These are phyloP conservation scores for Eurystomus glaucurus DNA, from an alignment of 2,797 vertebrate species.

Conservation along the genomic window DNA sequence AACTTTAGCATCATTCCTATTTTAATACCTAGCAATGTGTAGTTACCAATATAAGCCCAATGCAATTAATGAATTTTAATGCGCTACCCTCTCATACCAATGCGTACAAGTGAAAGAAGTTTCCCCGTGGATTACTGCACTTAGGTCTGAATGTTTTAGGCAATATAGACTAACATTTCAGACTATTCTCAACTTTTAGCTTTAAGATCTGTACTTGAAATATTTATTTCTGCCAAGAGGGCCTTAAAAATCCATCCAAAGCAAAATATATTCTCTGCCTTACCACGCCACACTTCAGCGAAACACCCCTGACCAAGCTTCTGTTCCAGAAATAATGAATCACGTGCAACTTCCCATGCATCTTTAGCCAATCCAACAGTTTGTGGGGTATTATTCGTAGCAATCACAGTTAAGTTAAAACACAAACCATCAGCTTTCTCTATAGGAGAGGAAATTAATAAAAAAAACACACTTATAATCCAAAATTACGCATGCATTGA, in stretches of 20 bases:
- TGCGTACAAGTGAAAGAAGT: background rate
- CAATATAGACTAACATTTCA: background rate
- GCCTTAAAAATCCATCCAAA: slow-evolving; percentile 81
- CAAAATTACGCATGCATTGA: slow-evolving; percentile 88
- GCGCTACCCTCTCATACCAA: background rate
- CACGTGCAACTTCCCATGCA: slow-evolving; percentile 96
- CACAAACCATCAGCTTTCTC: slow-evolving; percentile 98
- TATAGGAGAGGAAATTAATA: slow-evolving; percentile 91
- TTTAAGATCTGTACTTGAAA: slow-evolving; percentile 61
- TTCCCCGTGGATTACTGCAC: background rate
- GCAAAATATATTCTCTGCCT: slow-evolving; percentile 86
- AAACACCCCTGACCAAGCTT: slow-evolving; percentile 99
- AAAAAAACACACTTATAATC: slow-evolving; percentile 90
- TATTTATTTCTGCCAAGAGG: slow-evolving; percentile 67
- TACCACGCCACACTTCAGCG: slow-evolving; percentile 99
- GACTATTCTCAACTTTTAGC: background rate
- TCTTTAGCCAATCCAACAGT: slow-evolving; percentile 98
- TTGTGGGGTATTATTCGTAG: slow-evolving; percentile 94
- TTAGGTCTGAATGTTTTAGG: background rate
- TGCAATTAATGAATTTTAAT: background rate
- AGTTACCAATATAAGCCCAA: background rate
- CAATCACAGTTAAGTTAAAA: slow-evolving; percentile 96
- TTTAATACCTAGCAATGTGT: background rate
- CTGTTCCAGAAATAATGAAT: slow-evolving; percentile 90
- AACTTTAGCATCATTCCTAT: background rate